Percentiles rank a stretch among this genome's conserved stretches.
These are phyloP conservation scores for Pipistrellus pygmaeus DNA, from an alignment of 2,797 vertebrate species.

Conservation along the genomic window DNA sequence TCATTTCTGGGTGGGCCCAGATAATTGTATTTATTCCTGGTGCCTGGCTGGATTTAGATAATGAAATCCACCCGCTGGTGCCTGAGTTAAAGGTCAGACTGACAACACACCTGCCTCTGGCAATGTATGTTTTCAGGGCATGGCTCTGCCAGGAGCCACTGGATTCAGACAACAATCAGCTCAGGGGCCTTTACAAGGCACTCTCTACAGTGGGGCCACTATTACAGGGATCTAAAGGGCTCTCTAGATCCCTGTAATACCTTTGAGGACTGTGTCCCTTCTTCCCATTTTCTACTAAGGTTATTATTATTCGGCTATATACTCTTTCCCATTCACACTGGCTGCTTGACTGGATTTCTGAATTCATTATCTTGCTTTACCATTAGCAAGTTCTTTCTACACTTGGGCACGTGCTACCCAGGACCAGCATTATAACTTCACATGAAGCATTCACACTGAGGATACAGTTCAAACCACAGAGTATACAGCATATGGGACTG, in stretches of 20 bases:
- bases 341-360: background rate
- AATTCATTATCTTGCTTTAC: background rate
- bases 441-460: background rate
- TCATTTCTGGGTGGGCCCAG: no score
- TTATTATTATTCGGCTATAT: background rate
- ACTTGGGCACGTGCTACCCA: background rate
- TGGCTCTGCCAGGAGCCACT: no score
- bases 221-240: background rate
- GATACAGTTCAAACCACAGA: background rate
- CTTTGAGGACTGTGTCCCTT: background rate
- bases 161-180: no score
- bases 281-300: conserved; percentile 1
- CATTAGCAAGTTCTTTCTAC: background rate
- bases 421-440: background rate
- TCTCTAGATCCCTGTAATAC: conserved; percentile 6
- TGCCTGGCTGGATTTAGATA: no score
- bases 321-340: background rate
- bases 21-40: no score
- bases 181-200: no score
- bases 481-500: background rate
- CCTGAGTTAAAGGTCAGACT: no score
- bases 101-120: no score
- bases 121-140: no score
- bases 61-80: no score
- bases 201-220: background rate